Conservation (phyloP, 2,888 invertebrate genomes). For the Caenorhabditis japonica region DNA sequence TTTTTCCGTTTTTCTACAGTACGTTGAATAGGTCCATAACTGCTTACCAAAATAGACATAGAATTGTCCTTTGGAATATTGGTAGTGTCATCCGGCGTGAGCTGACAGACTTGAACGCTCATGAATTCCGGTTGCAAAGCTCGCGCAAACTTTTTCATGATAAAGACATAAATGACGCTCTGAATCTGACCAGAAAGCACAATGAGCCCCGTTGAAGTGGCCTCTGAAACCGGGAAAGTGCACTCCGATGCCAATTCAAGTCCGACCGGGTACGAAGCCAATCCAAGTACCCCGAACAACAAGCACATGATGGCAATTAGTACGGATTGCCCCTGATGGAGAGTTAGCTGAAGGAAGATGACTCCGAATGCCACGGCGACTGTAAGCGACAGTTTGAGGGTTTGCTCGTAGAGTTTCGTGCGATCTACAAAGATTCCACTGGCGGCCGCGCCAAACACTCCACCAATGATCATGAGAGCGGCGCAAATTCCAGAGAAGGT, state of each 20-base stretch:
- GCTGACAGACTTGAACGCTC: constrained; percentile 57
- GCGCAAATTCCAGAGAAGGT: constrained; percentile 76
- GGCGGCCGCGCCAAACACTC: constrained; percentile 75
- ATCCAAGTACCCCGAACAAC: constrained; percentile 79
- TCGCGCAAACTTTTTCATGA: constrained; percentile 67
- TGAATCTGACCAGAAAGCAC: constrained; percentile 79
- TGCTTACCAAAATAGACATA: constrained; percentile 69
- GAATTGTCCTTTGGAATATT: constrained; percentile 67
- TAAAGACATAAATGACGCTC: constrained; percentile 70
- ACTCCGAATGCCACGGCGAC: constrained; percentile 75
- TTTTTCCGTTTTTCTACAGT: too few relatives aligned
- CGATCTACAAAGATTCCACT: constrained; percentile 78
- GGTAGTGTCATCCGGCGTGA: constrained; percentile 41
- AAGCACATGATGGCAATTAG: constrained; percentile 77
- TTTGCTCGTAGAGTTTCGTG: constrained; percentile 79
- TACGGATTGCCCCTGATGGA: constrained; percentile 52
- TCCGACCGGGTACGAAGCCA: constrained; percentile 79
- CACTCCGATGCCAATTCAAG: constrained; percentile 80
- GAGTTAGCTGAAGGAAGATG: constrained; percentile 70
- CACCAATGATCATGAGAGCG: constrained; percentile 79
- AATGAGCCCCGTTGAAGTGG: constrained; percentile 80
- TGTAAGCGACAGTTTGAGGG: constrained; percentile 78
- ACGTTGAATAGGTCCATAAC: too few relatives aligned
- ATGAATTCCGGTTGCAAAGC: constrained; percentile 53
- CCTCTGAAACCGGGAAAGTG: constrained; percentile 80